Percentiles rank a stretch among this genome's conserved stretches.
These are phyloP conservation scores for Vulpes ferrilata DNA, from an alignment of 2,113 vertebrate genomes.

Conservation along the genomic window DNA sequence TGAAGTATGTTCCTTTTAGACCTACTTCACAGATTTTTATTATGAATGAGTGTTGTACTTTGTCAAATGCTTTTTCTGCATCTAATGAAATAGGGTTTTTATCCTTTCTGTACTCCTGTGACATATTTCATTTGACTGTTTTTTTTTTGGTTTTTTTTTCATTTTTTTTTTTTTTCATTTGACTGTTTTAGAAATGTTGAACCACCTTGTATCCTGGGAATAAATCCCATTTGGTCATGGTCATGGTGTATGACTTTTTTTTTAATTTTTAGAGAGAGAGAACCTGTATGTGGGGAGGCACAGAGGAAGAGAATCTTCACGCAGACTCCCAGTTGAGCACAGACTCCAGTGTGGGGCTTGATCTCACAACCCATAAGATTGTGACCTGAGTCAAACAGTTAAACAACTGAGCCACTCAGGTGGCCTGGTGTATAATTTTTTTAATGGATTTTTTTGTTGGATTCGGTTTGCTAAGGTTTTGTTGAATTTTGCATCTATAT, in stretches of 20 bases:
- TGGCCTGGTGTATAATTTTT: neutral
- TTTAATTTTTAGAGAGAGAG: neutral
- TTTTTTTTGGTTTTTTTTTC: too few relatives aligned
- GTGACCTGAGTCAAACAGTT: neutral
- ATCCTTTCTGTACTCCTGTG: neutral
- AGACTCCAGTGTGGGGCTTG: neutral
- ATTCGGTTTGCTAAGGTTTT: neutral
- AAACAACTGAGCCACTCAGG: neutral
- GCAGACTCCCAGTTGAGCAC: neutral
- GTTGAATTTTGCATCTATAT: neutral
- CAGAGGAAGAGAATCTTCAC: neutral
- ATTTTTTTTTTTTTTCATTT: too few relatives aligned
- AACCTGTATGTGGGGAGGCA: too few relatives aligned
- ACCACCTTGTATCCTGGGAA: neutral
- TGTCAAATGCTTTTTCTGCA: neutral
- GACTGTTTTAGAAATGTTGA: neutral
- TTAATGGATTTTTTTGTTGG: neutral
- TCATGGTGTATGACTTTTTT: neutral
- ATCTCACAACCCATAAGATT: neutral
- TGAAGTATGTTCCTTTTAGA: neutral
- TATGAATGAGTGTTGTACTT: neutral
- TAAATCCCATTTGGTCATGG: neutral
- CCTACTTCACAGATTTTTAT: neutral
- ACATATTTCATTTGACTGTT: neutral
- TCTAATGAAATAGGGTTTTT: neutral